Evolutionary conservation across 2,113 vertebrate species (phyloP).

Genomic region (Gobio gobio): DNA sequence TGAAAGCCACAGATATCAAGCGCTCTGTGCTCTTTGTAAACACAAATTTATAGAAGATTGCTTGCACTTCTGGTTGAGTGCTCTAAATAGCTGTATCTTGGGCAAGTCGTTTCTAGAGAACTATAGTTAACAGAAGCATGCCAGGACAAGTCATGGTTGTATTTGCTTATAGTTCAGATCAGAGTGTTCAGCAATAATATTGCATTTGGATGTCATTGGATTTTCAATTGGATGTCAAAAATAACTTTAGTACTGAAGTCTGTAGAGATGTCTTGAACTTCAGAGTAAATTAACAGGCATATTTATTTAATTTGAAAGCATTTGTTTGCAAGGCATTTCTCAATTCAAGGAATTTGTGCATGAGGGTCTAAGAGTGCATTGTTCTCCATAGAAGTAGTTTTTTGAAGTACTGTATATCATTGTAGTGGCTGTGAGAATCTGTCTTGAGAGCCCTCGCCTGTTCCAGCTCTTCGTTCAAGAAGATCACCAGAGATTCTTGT

Average conservation of each 20-base stretch:
- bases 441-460: slow-evolving; percentile 4
- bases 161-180: slow-evolving; percentile 1
- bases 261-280: background rate
- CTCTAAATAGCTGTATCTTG: background rate
- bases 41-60: background rate
- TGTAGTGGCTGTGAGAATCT: slow-evolving; percentile 6
- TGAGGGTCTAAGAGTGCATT: slow-evolving; percentile 9
- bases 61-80: background rate
- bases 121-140: slow-evolving; percentile 25
- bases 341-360: background rate
- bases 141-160: background rate
- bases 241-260: background rate
- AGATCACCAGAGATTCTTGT: slow-evolving; percentile 34
- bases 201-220: background rate
- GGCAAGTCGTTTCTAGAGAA: background rate
- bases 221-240: background rate
- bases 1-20: slow-evolving; percentile 19
- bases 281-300: background rate
- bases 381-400: background rate
- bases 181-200: slow-evolving; percentile 3
- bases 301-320: background rate
- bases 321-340: background rate
- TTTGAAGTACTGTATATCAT: slow-evolving; percentile 7
- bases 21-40: background rate
- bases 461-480: slow-evolving; percentile 17